Evolutionary conservation across 2,888 invertebrate species (phyloP).

Genomic region (Enoplolaimus lenunculus): DNA sequence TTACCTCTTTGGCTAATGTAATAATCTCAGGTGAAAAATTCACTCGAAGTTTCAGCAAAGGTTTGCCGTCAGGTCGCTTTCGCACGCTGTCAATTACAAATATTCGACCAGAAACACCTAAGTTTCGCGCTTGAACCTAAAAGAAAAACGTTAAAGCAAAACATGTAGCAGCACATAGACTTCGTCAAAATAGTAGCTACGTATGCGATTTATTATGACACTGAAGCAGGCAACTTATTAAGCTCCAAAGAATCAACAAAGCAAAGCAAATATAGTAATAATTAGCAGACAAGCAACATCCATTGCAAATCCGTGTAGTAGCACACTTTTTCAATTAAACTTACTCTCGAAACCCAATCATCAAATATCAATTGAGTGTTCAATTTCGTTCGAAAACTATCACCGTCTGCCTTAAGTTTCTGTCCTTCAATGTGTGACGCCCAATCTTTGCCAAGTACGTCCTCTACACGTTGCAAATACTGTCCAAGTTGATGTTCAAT

Average conservation of each 20-base stretch:
- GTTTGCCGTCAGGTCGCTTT: slow-evolving; percentile 30
- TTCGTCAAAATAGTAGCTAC: no score
- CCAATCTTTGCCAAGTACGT: slow-evolving; percentile 89
- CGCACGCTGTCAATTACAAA: slow-evolving; percentile 65
- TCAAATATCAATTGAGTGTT: slow-evolving; percentile 95
- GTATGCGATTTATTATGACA: no score
- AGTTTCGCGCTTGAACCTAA: slow-evolving; percentile 68
- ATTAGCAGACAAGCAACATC: no score
- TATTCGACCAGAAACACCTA: slow-evolving; percentile 82
- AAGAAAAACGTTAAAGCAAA: neutral
- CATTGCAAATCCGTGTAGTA: neutral
- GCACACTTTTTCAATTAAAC: slow-evolving; percentile 10
- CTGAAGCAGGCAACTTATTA: no score
- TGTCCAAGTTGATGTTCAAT: slow-evolving; percentile 92
- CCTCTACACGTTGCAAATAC: slow-evolving; percentile 88
- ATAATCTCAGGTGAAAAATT: slow-evolving; percentile 98
- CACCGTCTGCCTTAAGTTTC: slow-evolving; percentile 78
- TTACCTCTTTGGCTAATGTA: slow-evolving; percentile 84
- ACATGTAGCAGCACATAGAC: neutral
- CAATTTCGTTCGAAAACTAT: slow-evolving; percentile 85
- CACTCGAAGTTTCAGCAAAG: slow-evolving; percentile 64
- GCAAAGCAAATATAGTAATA: no score
- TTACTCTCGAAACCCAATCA: slow-evolving; percentile 60
- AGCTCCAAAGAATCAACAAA: no score
- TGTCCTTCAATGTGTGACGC: slow-evolving; percentile 98